Percentiles rank a stretch among this genome's conserved stretches.
Evolutionary conservation across 92 coral and sea anemone species (phyloP).

Genomic region (Muricea muricata): DNA sequence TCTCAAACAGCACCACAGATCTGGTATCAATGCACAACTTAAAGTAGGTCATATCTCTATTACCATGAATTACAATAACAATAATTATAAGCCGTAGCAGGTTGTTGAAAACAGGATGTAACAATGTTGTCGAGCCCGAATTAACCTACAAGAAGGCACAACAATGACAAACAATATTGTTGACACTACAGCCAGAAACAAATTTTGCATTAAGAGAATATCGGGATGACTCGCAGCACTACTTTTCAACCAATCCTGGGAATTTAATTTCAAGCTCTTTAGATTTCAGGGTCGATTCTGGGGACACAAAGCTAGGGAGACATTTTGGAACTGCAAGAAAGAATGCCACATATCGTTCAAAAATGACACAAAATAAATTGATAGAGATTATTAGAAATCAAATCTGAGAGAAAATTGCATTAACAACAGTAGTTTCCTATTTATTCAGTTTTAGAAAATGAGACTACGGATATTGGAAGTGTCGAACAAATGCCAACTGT

Average conservation of each 20-base stretch:
- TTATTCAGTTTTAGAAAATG: not conserved
- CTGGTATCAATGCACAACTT: no score
- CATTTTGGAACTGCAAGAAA: not conserved
- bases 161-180: no score
- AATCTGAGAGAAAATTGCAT: not conserved
- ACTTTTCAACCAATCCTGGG: not conserved
- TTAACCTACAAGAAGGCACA: no score
- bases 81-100: no score
- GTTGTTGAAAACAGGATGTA: no score
- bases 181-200: no score
- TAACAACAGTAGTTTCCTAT: not conserved
- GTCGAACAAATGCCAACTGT: constrained; percentile 1
- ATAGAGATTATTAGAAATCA: not conserved
- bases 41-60: no score
- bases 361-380: not conserved
- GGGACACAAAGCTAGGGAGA: no score
- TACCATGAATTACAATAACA: no score
- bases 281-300: not conserved
- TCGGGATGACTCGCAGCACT: not conserved
- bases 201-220: not conserved
- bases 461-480: not conserved
- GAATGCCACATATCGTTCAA: no score
- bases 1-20: no score
- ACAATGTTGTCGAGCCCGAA: no score
- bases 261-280: not conserved